Base-by-base conservation (phyloP, 64 coral and sea anemone species). In the Exaiptasia diaphana region DNA sequence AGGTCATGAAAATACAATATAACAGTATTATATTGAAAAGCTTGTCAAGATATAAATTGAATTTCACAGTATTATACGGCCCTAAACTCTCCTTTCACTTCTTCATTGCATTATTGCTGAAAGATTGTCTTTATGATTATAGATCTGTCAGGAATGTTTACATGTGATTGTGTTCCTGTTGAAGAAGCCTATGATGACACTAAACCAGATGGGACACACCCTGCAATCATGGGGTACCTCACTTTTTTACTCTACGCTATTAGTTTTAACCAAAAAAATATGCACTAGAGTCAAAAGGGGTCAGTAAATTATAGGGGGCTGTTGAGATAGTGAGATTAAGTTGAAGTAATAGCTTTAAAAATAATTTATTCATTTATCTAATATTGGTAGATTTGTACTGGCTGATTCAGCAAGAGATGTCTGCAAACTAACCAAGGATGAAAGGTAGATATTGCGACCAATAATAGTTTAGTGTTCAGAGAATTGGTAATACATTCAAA, bases 141-240 rank as follows among this genome's bases (percentile, higher is more conserved):
- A 90, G 87, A 79, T 67, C 70, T 82, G 1, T 73, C 87, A 7
- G 87, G 87, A 5, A 83, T 67, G 64, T 75, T 90, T 63, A 75
- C 71, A 32, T 83, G 63, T 24, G 87, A 90, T 34, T 22, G 50
- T 82, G 78, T 77, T 11, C 87, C 87, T 11, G 87, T 90, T 13
- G 78, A 74, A 53, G 87, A 90, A 50, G 78, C 53, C 0, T 83
- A 82, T 65, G 87, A 90, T 68, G 87, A 90, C 27, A 83, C 87
- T 14, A 90, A 90, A 69, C 87, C 87, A 28, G 87, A 90, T 36
- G 71, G 71, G 18, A 62, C 78, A 32, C 35, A 83, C 48, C 87
- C 87, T 4, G 78, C 78, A 13, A 54, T 90, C 20, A 90, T 90
- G 87, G 87, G 87, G 87, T 90, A 31, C n/a, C n/a, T n/a, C n/a